phyloP scores from a whole-genome alignment of 1,140 invertebrate genomes.

The Calephelis nemesis region DNA sequence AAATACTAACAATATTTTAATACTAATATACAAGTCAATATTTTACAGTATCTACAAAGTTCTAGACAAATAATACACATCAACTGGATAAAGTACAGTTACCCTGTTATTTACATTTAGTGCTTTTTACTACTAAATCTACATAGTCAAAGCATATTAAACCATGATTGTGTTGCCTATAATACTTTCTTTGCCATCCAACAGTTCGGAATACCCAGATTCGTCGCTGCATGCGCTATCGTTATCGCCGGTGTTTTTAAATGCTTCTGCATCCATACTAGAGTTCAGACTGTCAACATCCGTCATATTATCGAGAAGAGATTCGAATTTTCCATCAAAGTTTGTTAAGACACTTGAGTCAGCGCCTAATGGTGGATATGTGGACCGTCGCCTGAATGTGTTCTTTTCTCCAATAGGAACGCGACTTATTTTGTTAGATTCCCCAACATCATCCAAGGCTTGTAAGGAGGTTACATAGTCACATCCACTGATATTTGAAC shows the following conservation, averaged over 20 bases:
- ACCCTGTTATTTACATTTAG: conserved; percentile 60
- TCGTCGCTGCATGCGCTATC: conserved; percentile 80
- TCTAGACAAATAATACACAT: conserved; percentile 42
- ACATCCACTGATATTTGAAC: conserved; percentile 35
- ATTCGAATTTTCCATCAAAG: conserved; percentile 61
- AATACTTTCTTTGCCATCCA: conserved; percentile 72
- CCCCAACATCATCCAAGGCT: conserved; percentile 27
- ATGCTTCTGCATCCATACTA: conserved; percentile 63
- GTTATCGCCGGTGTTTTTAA: conserved; percentile 72
- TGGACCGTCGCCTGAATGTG: conserved; percentile 62
- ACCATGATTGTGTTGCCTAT: conserved; percentile 73
- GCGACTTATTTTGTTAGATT: conserved; percentile 66
- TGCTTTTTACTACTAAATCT: conserved; percentile 34
- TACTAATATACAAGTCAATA: conserved; percentile 26
- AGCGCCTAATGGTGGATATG: conserved; percentile 61
- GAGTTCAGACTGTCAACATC: conserved; percentile 61
- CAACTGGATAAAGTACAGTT: conserved; percentile 61
- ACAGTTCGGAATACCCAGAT: conserved; percentile 79
- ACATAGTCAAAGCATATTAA: conserved; percentile 31
- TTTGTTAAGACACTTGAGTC: conserved; percentile 44
- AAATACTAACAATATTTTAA: conserved; percentile 3
- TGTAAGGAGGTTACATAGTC: conserved; percentile 45
- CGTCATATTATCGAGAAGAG: conserved; percentile 63
- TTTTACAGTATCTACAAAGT: conserved; percentile 63
- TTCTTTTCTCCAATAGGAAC: conserved; percentile 74